Conservation (phyloP, 1,140 invertebrate species). For the Micrasema longulum region DNA sequence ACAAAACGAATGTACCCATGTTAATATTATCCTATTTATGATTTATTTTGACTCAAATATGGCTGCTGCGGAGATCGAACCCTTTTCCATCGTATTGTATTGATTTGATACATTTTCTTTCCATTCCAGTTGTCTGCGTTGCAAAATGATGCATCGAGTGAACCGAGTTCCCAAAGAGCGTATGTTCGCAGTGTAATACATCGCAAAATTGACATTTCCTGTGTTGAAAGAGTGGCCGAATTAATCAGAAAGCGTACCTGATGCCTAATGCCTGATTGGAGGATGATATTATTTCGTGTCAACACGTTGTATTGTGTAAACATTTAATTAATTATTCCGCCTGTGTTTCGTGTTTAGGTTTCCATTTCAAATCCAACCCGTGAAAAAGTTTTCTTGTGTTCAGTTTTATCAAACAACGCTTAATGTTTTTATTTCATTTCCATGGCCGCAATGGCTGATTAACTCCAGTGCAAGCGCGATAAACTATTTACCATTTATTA, state of each 20-base stretch:
- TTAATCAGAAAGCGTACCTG: constrained; percentile 29
- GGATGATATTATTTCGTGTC: constrained; percentile 20
- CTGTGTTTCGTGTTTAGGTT: constrained; percentile 3
- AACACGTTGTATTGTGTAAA: not conserved
- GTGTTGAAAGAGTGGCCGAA: constrained; percentile 7
- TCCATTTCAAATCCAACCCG: constrained; percentile 34
- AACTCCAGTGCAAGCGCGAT: too few species aligned
- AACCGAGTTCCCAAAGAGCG: too few species aligned
- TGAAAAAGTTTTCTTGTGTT: constrained; percentile 32
- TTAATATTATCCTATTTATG: too few species aligned
- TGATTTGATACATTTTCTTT: too few species aligned
- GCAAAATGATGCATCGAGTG: too few species aligned
- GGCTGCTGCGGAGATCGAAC: too few species aligned
- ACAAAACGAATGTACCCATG: too few species aligned
- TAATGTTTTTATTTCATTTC: not conserved
- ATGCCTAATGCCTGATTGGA: not conserved
- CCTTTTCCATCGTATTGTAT: too few species aligned
- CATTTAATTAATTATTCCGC: constrained; percentile 10
- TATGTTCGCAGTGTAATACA: too few species aligned
- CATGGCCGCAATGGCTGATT: not conserved
- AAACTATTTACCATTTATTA: too few species aligned
- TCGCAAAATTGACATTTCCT: constrained; percentile 17
- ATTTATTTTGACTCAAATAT: too few species aligned
- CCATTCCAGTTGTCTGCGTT: too few species aligned
- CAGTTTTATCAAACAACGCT: constrained; percentile 8